These are phyloP conservation scores for Tetraodon nigroviridis DNA, from an alignment of 2,113 vertebrate species.

Conservation along the genomic window DNA sequence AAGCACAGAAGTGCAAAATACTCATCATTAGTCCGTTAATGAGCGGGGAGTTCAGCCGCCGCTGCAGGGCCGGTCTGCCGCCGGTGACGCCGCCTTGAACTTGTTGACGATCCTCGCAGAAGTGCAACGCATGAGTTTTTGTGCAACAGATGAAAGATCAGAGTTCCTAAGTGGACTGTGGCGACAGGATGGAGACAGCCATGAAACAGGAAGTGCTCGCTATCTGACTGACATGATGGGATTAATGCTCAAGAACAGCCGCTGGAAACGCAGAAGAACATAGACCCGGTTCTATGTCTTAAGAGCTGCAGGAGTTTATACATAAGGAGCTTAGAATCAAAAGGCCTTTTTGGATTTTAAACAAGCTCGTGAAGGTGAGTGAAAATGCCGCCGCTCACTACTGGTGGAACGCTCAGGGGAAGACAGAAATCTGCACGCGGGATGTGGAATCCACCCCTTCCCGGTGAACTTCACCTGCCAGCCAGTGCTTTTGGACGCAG, in stretches of 20 bases:
- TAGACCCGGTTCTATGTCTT: slow-evolving; percentile 43
- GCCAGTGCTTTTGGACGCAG: slow-evolving; percentile 62
- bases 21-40: background rate
- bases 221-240: slow-evolving; percentile 53
- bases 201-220: slow-evolving; percentile 65
- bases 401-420: background rate
- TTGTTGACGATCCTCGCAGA: slow-evolving; percentile 28
- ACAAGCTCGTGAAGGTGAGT: slow-evolving; percentile 11
- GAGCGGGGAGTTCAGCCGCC: background rate
- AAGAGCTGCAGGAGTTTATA: slow-evolving; percentile 28
- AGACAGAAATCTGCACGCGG: too few relatives aligned
- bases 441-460: slow-evolving; percentile 29
- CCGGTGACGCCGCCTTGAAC: slow-evolving; percentile 23
- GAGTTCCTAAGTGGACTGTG: slow-evolving; percentile 28
- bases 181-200: slow-evolving; percentile 25
- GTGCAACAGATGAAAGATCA: slow-evolving; percentile 63
- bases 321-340: slow-evolving; percentile 35
- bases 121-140: slow-evolving; percentile 68
- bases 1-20: slow-evolving; percentile 13
- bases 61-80: slow-evolving; percentile 13
- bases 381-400: background rate
- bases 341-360: slow-evolving; percentile 16
- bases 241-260: slow-evolving; percentile 57
- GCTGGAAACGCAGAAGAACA: slow-evolving; percentile 26
- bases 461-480: slow-evolving; percentile 54